These are phyloP conservation scores for Pherbina coryleti DNA, from an alignment of 2,888 invertebrate genomes.

Conservation along the genomic window DNA sequence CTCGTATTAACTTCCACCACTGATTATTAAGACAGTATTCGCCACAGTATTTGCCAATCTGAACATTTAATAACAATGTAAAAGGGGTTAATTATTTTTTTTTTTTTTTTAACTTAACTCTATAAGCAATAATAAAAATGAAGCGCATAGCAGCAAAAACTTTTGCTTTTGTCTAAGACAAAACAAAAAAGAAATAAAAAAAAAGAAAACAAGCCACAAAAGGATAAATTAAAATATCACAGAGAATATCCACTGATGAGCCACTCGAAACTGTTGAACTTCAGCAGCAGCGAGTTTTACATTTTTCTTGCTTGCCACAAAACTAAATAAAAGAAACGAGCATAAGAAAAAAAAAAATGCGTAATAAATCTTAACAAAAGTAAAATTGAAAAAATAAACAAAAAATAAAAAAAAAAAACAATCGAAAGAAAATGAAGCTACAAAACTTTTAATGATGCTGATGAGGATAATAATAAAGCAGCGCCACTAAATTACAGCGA, in stretches of 20 bases:
- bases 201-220: neutral
- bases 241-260: too few relatives aligned
- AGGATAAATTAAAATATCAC: too few relatives aligned
- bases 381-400: neutral
- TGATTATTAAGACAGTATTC: too few relatives aligned
- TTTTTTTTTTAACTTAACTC: too few relatives aligned
- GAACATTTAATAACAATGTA: too few relatives aligned
- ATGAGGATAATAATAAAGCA: conserved; percentile 62
- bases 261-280: too few relatives aligned
- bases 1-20: too few relatives aligned
- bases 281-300: neutral
- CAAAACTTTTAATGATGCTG: conserved; percentile 61
- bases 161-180: neutral
- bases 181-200: neutral
- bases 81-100: too few relatives aligned
- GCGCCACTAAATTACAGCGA: conserved; percentile 58
- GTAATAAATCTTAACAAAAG: neutral
- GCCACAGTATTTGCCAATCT: too few relatives aligned
- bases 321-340: neutral
- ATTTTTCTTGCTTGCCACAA: neutral
- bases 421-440: neutral
- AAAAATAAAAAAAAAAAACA: neutral
- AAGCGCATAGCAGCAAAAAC: too few relatives aligned
- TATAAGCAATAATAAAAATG: too few relatives aligned
- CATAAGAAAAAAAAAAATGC: neutral